Percentiles rank a stretch among this genome's conserved stretches.
phyloP scores from a whole-genome alignment of 2,888 invertebrate genomes.

The Lypha dubia region DNA sequence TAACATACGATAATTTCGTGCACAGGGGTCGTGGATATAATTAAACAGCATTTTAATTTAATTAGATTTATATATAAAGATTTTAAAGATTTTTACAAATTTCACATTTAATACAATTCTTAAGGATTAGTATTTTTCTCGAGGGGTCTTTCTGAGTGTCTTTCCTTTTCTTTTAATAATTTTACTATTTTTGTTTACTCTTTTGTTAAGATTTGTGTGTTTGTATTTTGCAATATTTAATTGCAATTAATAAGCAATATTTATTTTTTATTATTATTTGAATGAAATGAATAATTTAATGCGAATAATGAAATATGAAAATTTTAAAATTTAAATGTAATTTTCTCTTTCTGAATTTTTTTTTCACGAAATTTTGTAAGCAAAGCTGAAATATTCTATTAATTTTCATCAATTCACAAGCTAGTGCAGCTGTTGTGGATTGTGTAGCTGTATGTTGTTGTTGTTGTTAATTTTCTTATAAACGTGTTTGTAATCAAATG shows the following conservation, averaged over 20 bases:
- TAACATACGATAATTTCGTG: too few relatives aligned
- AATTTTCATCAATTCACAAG: too few relatives aligned
- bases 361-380: not conserved
- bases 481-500: too few relatives aligned
- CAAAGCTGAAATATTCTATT: not conserved
- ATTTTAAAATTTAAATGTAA: not conserved
- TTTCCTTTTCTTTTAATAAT: constrained; percentile 22
- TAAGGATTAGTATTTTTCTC: constrained; percentile 31
- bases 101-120: constrained; percentile 69
- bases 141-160: not conserved
- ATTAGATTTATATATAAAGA: not conserved
- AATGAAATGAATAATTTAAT: not conserved
- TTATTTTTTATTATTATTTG: not conserved
- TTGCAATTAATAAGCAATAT: constrained; percentile 23
- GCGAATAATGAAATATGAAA: not conserved
- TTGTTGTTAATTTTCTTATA: too few relatives aligned
- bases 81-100: constrained; percentile 65
- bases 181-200: constrained; percentile 45
- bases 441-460: too few relatives aligned
- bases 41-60: not conserved
- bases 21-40: too few relatives aligned
- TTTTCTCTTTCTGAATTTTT: not conserved
- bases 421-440: too few relatives aligned
- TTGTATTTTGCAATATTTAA: constrained; percentile 21
- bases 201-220: constrained; percentile 7